These are phyloP conservation scores for Sympetrum striolatum DNA, from an alignment of 2,888 invertebrate species.

Conservation along the genomic window DNA sequence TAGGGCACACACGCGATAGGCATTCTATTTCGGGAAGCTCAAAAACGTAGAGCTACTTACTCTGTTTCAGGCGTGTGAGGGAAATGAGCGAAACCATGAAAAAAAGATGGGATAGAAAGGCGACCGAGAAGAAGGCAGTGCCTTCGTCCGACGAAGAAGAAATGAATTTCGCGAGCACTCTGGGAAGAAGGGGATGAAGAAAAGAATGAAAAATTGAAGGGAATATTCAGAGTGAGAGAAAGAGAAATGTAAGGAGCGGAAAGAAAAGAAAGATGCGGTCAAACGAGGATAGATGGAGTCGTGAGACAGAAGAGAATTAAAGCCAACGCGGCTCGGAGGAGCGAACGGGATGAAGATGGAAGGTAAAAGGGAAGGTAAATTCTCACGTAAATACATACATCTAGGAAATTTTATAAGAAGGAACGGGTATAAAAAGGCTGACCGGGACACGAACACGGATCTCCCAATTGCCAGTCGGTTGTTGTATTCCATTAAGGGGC, in stretches of 20 bases:
- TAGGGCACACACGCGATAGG: constrained; percentile 7
- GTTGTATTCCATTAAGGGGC: no score
- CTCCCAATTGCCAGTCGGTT: no score
- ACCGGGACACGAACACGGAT: no score
- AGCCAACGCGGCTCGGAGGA: no score
- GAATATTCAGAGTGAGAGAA: neutral
- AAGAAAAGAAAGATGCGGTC: neutral
- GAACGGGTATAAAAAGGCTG: no score
- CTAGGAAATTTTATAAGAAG: neutral
- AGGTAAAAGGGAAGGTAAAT: neutral
- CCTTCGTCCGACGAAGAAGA: no score
- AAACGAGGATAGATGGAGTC: neutral
- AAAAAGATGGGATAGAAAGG: neutral
- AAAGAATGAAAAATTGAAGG: neutral
- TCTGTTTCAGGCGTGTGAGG: neutral
- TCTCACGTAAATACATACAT: neutral
- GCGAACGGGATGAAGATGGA: neutral
- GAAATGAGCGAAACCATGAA: neutral
- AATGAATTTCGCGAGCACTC: no score
- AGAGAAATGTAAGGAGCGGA: neutral
- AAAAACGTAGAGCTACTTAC: neutral
- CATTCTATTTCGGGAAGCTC: constrained; percentile 18
- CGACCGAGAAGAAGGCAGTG: neutral
- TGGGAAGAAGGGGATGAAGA: neutral
- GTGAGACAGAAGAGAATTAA: neutral